A percentile compares a stretch with the other conserved stretches of the same genome.
These are phyloP conservation scores for Amia ocellicauda DNA, from an alignment of 2,113 vertebrate species.

Conservation along the genomic window DNA sequence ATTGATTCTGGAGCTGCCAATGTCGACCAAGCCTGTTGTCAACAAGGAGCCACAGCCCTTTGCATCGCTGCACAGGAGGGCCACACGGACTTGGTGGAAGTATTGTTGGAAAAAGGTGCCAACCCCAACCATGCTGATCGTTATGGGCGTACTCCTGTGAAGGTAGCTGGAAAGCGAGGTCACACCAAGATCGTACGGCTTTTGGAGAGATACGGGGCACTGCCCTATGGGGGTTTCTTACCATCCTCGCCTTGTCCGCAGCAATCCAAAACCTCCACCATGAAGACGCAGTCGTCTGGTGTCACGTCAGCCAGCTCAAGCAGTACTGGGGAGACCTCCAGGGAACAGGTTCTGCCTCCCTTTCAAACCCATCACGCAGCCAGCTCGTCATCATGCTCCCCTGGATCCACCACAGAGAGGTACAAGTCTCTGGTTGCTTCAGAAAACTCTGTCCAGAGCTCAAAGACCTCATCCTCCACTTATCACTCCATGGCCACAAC, in stretches of 20 bases:
- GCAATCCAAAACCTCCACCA: constrained; percentile 35
- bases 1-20: constrained; percentile 44
- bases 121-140: constrained; percentile 62
- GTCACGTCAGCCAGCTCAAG: constrained; percentile 32
- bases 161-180: constrained; percentile 64
- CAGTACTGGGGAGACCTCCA: constrained; percentile 28
- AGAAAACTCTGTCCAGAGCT: constrained; percentile 62
- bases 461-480: constrained; percentile 61
- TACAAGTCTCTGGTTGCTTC: constrained; percentile 33
- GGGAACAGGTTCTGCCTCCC: constrained; percentile 37
- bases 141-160: constrained; percentile 64
- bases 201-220: constrained; percentile 61
- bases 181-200: constrained; percentile 58
- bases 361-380: constrained; percentile 28
- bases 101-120: constrained; percentile 65
- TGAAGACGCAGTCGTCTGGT: constrained; percentile 35
- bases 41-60: constrained; percentile 69
- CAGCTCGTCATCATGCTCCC: constrained; percentile 53
- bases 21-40: constrained; percentile 61
- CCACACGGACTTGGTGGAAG: constrained; percentile 55
- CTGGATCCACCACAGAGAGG: constrained; percentile 53
- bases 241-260: constrained; percentile 29
- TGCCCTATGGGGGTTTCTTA: constrained; percentile 43
- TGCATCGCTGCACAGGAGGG: constrained; percentile 72
- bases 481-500: constrained; percentile 65